phyloP scores from a whole-genome alignment of 2,888 invertebrate species.

The Paralinhomoeus sp. region DNA sequence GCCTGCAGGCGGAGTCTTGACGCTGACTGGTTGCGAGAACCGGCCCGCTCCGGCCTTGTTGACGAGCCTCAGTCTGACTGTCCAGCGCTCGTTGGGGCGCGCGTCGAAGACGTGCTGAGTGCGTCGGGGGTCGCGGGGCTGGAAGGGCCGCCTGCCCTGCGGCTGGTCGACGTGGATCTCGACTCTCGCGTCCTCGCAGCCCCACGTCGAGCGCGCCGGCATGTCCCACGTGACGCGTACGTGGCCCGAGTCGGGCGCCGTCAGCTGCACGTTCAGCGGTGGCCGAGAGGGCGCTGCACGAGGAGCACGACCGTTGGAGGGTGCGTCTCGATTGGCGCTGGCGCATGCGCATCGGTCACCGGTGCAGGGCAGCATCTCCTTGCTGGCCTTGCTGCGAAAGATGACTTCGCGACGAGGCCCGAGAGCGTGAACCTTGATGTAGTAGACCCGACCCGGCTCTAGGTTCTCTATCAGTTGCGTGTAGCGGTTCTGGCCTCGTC shows the following conservation, averaged over 20 bases:
- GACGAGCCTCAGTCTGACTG: slow-evolving; percentile 8
- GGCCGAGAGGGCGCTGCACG: slow-evolving; percentile 18
- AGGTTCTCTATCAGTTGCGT: slow-evolving; percentile 16
- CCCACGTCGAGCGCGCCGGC: slow-evolving; percentile 14
- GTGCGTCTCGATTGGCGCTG: background rate
- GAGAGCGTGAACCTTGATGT: slow-evolving; percentile 14
- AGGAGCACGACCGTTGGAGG: background rate
- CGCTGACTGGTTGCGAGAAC: background rate
- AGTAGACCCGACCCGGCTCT: slow-evolving; percentile 14
- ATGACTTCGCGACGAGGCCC: slow-evolving; percentile 24
- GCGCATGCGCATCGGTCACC: too few relatives aligned
- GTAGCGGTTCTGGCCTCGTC: slow-evolving; percentile 20
- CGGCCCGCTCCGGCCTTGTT: slow-evolving; percentile 5
- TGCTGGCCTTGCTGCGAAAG: slow-evolving; percentile 19
- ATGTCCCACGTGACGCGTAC: slow-evolving; percentile 15
- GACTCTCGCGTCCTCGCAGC: slow-evolving; percentile 13
- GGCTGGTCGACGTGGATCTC: too few relatives aligned
- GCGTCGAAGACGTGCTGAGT: slow-evolving; percentile 20
- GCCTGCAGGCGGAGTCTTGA: slow-evolving; percentile 3
- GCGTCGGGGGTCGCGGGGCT: slow-evolving; percentile 10
- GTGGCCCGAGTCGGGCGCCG: slow-evolving; percentile 16
- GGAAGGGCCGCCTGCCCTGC: background rate
- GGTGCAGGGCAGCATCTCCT: too few relatives aligned
- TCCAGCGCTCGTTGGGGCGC: slow-evolving; percentile 19
- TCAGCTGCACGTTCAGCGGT: slow-evolving; percentile 17